Evolutionary conservation across 2,797 vertebrate genomes (phyloP).

Genomic region (Oreochromis grahami): DNA sequence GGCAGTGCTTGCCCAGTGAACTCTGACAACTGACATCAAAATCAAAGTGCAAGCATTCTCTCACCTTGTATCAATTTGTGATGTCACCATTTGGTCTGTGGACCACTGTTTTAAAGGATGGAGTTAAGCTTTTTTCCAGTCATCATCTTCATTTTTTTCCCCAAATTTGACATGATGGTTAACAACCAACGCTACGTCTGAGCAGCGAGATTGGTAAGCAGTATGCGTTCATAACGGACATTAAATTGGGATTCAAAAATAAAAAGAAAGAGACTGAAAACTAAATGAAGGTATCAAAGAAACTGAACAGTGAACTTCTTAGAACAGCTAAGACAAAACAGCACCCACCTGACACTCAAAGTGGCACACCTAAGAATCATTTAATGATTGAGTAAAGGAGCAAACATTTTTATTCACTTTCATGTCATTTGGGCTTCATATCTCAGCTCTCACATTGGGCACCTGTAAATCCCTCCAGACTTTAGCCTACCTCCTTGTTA

Average conservation of each 20-base stretch:
- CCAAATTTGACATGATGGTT: background rate
- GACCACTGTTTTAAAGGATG: background rate
- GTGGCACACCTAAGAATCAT: background rate
- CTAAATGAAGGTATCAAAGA: accelerated
- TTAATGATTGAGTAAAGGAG: background rate
- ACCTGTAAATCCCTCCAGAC: background rate
- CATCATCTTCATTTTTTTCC: background rate
- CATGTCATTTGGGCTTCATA: background rate
- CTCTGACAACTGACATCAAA: background rate
- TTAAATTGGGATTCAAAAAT: background rate
- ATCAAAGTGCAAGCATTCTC: background rate
- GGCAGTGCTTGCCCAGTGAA: background rate
- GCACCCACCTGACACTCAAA: background rate
- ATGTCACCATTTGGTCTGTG: background rate
- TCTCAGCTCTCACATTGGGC: background rate
- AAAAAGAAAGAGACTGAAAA: background rate
- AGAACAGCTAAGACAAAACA: background rate
- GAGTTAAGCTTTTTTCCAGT: accelerated
- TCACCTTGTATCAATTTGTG: accelerated
- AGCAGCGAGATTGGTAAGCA: background rate
- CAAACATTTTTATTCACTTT: background rate
- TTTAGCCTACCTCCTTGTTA: background rate
- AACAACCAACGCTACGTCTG: accelerated
- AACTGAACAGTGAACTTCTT: accelerated
- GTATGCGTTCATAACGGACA: accelerated